phyloP scores from a whole-genome alignment of 2,888 invertebrate genomes.

The Platynereis dumerilii region DNA sequence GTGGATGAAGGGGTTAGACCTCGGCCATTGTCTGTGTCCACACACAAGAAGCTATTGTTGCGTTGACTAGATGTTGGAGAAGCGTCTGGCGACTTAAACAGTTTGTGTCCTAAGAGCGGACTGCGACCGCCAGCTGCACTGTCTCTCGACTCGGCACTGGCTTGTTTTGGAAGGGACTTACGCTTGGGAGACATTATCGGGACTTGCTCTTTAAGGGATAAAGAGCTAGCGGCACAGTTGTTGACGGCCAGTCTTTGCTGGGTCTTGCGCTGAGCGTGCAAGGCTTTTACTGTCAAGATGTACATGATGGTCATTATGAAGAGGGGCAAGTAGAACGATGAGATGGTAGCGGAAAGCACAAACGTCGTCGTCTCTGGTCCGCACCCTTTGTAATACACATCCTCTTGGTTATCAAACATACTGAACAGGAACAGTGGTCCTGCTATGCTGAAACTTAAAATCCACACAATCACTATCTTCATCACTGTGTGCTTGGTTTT shows the following conservation, averaged over 20 bases:
- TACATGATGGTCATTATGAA: conserved; percentile 46
- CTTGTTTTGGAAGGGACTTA: conserved; percentile 13
- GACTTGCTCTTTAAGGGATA: conserved; percentile 13
- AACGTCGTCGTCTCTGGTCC: conserved; percentile 45
- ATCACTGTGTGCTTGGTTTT: conserved; percentile 36
- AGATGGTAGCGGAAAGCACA: conserved; percentile 42
- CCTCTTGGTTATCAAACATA: conserved; percentile 34
- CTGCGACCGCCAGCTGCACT: conserved; percentile 15
- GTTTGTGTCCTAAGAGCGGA: conserved; percentile 15
- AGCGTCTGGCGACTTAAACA: conserved; percentile 9
- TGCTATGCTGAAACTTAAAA: conserved; percentile 42
- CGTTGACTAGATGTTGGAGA: conserved; percentile 11
- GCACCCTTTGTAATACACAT: conserved; percentile 41
- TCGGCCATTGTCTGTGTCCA: conserved; percentile 4
- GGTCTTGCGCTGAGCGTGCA: conserved; percentile 33
- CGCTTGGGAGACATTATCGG: conserved; percentile 14
- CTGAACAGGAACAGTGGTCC: conserved; percentile 43
- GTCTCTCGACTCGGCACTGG: conserved; percentile 5
- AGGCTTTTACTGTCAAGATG: conserved; percentile 41
- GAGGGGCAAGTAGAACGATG: conserved; percentile 43
- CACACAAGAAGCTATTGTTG: conserved; percentile 18
- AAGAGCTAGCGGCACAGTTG: conserved; percentile 18
- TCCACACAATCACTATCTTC: conserved; percentile 43
- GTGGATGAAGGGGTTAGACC: conserved; percentile 25
- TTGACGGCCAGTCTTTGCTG: conserved; percentile 23